Percentiles rank a stretch among this genome's conserved stretches.
Conservation (phyloP, 2,797 vertebrate genomes). For the Chaunax sp. region DNA sequence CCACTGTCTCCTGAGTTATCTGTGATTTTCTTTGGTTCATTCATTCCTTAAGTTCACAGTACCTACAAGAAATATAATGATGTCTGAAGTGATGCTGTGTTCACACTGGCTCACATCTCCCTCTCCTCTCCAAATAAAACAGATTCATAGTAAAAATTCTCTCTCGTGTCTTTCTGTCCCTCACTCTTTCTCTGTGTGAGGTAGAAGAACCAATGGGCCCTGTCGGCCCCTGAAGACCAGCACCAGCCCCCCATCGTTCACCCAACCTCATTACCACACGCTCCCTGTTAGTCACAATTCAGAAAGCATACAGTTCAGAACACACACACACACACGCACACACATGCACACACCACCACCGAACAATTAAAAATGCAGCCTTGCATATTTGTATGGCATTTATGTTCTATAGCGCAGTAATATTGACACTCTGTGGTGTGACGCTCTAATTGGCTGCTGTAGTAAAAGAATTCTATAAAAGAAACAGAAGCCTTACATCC, state of each 20-base stretch:
- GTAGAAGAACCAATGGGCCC: slow-evolving; percentile 71
- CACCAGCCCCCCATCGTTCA: slow-evolving; percentile 50
- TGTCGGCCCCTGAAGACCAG: slow-evolving; percentile 70
- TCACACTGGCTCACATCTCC: slow-evolving; percentile 14
- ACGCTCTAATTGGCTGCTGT: slow-evolving; percentile 7
- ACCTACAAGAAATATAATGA: neutral
- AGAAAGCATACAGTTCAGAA: slow-evolving; percentile 73
- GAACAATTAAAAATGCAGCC: slow-evolving; percentile 61
- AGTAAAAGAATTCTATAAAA: slow-evolving; percentile 14
- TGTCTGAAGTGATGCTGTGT: neutral
- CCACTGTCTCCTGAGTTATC: neutral
- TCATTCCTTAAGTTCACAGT: neutral
- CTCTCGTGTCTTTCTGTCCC: slow-evolving; percentile 1
- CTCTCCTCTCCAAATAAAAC: slow-evolving; percentile 28
- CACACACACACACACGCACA: slow-evolving; percentile 30
- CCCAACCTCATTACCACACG: slow-evolving; percentile 74
- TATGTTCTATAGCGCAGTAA: slow-evolving; percentile 31
- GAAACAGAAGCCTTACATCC: neutral
- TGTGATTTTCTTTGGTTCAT: neutral
- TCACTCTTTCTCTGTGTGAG: slow-evolving; percentile 41
- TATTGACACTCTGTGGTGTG: slow-evolving; percentile 13
- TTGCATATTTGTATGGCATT: slow-evolving; percentile 61
- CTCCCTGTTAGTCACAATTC: slow-evolving; percentile 80
- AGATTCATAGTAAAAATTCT: slow-evolving; percentile 23
- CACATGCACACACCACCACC: slow-evolving; percentile 30